Conservation (phyloP, 2,888 invertebrate genomes). For the Parnassius mnemosyne region DNA sequence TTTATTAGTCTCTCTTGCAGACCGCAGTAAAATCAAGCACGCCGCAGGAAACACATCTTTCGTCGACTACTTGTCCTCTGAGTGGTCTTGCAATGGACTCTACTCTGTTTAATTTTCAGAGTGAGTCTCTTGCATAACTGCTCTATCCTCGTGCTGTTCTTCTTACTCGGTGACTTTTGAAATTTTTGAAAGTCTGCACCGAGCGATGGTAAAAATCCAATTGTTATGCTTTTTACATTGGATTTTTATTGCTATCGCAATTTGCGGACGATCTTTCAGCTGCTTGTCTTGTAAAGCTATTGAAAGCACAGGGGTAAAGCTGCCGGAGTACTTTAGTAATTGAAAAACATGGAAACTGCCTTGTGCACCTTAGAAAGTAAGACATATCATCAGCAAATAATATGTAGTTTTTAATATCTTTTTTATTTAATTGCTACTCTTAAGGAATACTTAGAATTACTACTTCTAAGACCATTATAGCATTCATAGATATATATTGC, state of each 20-base stretch:
- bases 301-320: constrained; percentile 18
- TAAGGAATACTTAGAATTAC: no score
- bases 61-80: constrained; percentile 16
- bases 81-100: constrained; percentile 61
- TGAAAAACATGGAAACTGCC: constrained; percentile 7
- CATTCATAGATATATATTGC: background rate
- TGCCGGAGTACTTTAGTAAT: constrained; percentile 10
- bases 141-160: constrained; percentile 42
- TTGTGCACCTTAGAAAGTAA: background rate
- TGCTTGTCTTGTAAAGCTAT: constrained; percentile 35
- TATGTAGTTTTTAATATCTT: no score
- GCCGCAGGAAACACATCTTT: constrained; percentile 18
- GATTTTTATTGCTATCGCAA: constrained; percentile 74
- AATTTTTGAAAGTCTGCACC: constrained; percentile 59
- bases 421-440: no score
- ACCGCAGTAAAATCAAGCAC: constrained; percentile 20
- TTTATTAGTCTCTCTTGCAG: constrained; percentile 28
- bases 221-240: constrained; percentile 63
- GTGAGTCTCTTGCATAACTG: constrained; percentile 60
- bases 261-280: constrained; percentile 69
- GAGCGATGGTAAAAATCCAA: constrained; percentile 76
- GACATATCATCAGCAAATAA: no score
- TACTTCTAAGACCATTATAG: background rate
- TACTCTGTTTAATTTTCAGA: constrained; percentile 61
- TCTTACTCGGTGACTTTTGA: constrained; percentile 41